Evolutionary conservation across 2,888 invertebrate species (phyloP), one percentile per base, ranked within the genome.

Genomic region (Eupithecia subfuscata): DNA sequence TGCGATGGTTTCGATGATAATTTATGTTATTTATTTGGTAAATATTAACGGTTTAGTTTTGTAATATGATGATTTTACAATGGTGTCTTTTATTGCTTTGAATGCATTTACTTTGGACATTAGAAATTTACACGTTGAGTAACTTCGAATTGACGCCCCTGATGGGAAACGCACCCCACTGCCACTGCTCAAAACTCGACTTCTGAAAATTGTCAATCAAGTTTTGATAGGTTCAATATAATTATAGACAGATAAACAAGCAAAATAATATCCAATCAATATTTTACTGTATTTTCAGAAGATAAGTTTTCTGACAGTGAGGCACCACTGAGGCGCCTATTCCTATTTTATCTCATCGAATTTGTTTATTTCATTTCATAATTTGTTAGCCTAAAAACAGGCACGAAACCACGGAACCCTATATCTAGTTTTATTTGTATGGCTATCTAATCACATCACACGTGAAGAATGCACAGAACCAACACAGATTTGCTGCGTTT

Each of bases 401-500:
- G 5, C 12, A 1, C 30, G 30, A 3, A 56, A 11, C 22, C 22
- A 56, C 56, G 56, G 56, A 56, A 22, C 56, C 56, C 56, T 12
- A 2, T 5, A 0, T 25, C 11, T 25, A 40, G 25, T 74, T 64
- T 64, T 37, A 69, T 69, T 69, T 77, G 68, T 73, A 69, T 73
- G 48, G 72, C 74, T 63, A 73, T 79, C 78, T 78, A 77, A 80
- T 80, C 79, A 75, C 74, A 74, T 77, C 71, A 76, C 69, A 75
- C 77, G 22, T 60, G 71, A 82, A 81, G 87, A 87, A 90, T 89
- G 88, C 82, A 69, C 75, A 82, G 80, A 81, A 79, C 82, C 89
- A 89, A 91, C 89, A 89, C 74, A 45, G 78, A 89, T 89, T 88
- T 85, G 86, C 87, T 83, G 78, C 78, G 82, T 92, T 90, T 89